Conservation (phyloP, 2,113 vertebrate genomes). For the Steatornis caripensis region DNA sequence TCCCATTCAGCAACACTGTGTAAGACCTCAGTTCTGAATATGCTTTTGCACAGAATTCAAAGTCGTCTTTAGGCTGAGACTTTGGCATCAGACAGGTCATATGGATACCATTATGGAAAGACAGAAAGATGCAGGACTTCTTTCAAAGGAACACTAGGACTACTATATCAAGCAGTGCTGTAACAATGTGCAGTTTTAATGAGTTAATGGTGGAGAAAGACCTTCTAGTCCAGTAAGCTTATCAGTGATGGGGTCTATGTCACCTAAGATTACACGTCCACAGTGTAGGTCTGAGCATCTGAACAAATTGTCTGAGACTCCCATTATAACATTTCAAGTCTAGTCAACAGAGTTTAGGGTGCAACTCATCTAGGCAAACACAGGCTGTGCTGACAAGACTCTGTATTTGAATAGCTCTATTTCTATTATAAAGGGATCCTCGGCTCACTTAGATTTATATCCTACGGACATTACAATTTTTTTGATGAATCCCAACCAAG, state of each 20-base stretch:
- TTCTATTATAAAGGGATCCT: background rate
- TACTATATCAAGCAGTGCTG: background rate
- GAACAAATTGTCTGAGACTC: background rate
- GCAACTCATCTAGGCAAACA: background rate
- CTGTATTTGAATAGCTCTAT: background rate
- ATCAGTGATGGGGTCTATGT: background rate
- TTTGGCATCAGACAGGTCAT: background rate
- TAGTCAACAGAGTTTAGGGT: background rate
- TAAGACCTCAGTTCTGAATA: background rate
- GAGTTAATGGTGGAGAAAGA: background rate
- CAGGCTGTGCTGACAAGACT: background rate
- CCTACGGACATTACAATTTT: background rate
- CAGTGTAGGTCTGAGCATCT: background rate
- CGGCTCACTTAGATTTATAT: background rate
- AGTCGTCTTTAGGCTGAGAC: background rate
- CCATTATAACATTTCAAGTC: background rate
- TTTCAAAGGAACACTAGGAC: background rate
- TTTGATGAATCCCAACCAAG: background rate
- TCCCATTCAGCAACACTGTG: background rate
- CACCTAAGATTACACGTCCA: background rate
- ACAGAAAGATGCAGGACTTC: background rate
- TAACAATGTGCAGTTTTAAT: background rate
- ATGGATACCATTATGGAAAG: background rate
- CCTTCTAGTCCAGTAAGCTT: background rate
- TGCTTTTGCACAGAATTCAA: background rate